Evolutionary conservation across 2,888 invertebrate species (phyloP).

Genomic region (Halictus ligatus): DNA sequence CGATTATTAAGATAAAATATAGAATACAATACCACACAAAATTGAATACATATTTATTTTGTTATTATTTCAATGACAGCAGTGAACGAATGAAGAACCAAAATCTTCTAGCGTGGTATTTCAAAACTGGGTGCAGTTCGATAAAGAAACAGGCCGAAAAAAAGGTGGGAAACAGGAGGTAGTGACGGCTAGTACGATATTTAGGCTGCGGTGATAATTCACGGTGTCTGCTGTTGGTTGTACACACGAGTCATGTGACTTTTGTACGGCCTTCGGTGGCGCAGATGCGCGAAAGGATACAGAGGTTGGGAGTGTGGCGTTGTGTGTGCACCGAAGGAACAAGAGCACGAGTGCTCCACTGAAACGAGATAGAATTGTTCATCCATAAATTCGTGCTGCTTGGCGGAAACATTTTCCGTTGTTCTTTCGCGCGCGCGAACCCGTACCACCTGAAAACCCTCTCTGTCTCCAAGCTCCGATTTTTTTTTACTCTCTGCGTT

Average conservation of each 20-base stretch:
- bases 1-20: no score
- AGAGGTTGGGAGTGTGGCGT: slow-evolving; percentile 22
- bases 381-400: slow-evolving; percentile 74
- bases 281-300: slow-evolving; percentile 59
- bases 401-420: slow-evolving; percentile 62
- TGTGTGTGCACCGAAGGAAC: slow-evolving; percentile 50
- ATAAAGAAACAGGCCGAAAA: slow-evolving; percentile 61
- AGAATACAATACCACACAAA: no score
- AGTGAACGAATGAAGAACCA: no score
- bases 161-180: slow-evolving; percentile 41
- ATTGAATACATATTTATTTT: no score
- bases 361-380: slow-evolving; percentile 70
- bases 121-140: slow-evolving; percentile 24
- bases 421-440: slow-evolving; percentile 51
- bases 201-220: slow-evolving; percentile 67
- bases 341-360: slow-evolving; percentile 54
- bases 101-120: slow-evolving; percentile 13
- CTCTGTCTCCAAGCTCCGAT: slow-evolving; percentile 18
- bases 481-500: not conserved
- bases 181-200: slow-evolving; percentile 52
- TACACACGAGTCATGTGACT: slow-evolving; percentile 64
- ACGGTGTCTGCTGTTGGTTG: slow-evolving; percentile 51
- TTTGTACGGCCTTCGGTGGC: slow-evolving; percentile 59
- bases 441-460: slow-evolving; percentile 16
- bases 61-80: no score